phyloP scores from a whole-genome alignment of 2,113 vertebrate species.

The Fulmarus glacialis region DNA sequence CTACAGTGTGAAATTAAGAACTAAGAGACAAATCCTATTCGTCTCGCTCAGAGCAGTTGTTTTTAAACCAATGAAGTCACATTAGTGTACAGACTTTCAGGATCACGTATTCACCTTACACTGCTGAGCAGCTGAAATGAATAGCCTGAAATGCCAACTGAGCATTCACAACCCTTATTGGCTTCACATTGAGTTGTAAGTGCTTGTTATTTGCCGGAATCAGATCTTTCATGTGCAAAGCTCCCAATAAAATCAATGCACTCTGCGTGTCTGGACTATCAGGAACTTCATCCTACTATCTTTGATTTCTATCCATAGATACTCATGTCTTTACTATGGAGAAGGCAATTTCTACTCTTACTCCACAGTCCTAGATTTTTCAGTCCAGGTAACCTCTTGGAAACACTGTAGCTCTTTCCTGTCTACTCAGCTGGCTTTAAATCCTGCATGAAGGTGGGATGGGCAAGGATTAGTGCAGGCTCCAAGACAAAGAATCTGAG shows the following conservation, averaged over 20 bases:
- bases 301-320: neutral
- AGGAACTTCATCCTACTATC: neutral
- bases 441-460: neutral
- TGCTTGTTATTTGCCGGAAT: neutral
- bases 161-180: neutral
- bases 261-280: neutral
- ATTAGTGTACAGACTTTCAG: neutral
- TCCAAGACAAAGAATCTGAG: neutral
- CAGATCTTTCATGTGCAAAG: neutral
- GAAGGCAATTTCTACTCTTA: neutral
- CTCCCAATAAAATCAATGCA: neutral
- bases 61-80: conserved; percentile 34
- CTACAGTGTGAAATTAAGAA: neutral
- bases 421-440: neutral
- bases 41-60: neutral
- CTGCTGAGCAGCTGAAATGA: conserved; percentile 5
- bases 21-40: neutral
- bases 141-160: neutral
- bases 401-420: neutral
- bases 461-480: neutral
- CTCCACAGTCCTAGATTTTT: neutral
- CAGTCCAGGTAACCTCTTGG: neutral
- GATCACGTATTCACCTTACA: neutral
- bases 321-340: neutral
- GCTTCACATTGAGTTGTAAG: neutral